Conservation (phyloP, 1,140 invertebrate species). For the Odontomachus brunneus region DNA sequence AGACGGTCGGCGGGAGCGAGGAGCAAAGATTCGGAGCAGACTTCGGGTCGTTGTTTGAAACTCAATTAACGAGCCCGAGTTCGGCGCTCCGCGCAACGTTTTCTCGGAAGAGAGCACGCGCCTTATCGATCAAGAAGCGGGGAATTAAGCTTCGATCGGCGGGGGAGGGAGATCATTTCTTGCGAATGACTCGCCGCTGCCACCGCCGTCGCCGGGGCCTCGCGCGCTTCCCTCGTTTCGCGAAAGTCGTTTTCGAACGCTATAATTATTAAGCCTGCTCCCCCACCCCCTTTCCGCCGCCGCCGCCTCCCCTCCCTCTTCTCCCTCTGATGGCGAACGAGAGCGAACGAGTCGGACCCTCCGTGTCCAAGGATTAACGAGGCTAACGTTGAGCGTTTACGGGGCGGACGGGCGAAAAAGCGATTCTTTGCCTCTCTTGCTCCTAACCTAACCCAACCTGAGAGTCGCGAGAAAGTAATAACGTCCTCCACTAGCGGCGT, state of each 20-base stretch:
- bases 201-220: neutral
- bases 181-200: slow-evolving; percentile 11
- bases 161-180: slow-evolving; percentile 24
- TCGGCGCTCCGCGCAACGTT: slow-evolving; percentile 38
- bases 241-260: slow-evolving; percentile 46
- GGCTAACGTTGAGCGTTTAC: slow-evolving; percentile 51
- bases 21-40: slow-evolving; percentile 51
- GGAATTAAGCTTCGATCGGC: slow-evolving; percentile 53
- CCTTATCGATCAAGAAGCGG: slow-evolving; percentile 59
- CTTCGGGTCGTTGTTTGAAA: slow-evolving; percentile 53
- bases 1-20: slow-evolving; percentile 41
- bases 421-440: neutral
- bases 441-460: neutral
- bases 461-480: neutral
- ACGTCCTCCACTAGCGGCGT: slow-evolving; percentile 15
- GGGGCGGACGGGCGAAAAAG: too few relatives aligned
- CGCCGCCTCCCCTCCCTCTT: too few relatives aligned
- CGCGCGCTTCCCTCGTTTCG: slow-evolving; percentile 31
- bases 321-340: slow-evolving; percentile 33
- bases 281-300: too few relatives aligned
- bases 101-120: slow-evolving; percentile 34
- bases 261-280: slow-evolving; percentile 54
- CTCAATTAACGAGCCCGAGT: slow-evolving; percentile 34
- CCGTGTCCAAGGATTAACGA: slow-evolving; percentile 50
- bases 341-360: slow-evolving; percentile 13